Percentiles rank a stretch among this genome's conserved stretches.
Conservation (phyloP, 2,113 vertebrate genomes). For the Rhinolophus ferrumequinum region DNA sequence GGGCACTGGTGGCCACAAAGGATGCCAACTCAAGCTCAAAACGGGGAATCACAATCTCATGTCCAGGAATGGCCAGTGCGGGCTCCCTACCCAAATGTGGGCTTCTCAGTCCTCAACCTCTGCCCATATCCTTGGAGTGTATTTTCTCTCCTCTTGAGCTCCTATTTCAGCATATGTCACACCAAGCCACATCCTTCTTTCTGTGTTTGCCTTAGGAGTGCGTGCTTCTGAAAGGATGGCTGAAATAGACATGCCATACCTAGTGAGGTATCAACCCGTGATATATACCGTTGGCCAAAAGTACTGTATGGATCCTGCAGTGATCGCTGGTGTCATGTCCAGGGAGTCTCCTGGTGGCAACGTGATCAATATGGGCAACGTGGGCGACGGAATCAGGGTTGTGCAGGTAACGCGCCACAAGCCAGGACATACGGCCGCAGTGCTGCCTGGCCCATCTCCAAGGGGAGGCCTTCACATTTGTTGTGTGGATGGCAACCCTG, state of each 20-base stretch:
- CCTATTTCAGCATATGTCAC: fast-evolving
- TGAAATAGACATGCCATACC: conserved; percentile 77
- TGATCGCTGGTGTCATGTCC: conserved; percentile 88
- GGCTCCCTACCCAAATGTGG: background rate
- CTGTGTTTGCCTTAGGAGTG: conserved; percentile 68
- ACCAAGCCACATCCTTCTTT: background rate
- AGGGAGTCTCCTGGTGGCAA: conserved; percentile 83
- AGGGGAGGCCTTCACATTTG: background rate
- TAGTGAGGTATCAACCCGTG: conserved; percentile 78
- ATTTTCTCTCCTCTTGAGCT: background rate
- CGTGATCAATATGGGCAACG: conserved; percentile 76
- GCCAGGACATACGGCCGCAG: background rate
- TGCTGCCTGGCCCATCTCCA: background rate
- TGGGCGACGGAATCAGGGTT: conserved; percentile 73
- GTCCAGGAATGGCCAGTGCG: background rate
- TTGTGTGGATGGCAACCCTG: background rate
- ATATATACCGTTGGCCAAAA: conserved; percentile 82
- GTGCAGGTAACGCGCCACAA: conserved; percentile 84
- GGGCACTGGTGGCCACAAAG: background rate
- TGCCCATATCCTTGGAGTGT: background rate
- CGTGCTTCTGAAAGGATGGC: conserved; percentile 80
- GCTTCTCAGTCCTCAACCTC: background rate
- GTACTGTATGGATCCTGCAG: conserved; percentile 84
- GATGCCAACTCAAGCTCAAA: background rate
- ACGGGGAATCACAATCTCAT: background rate